Evolutionary conservation across 1,140 invertebrate species (phyloP).

Genomic region (Cotesia glomerata): DNA sequence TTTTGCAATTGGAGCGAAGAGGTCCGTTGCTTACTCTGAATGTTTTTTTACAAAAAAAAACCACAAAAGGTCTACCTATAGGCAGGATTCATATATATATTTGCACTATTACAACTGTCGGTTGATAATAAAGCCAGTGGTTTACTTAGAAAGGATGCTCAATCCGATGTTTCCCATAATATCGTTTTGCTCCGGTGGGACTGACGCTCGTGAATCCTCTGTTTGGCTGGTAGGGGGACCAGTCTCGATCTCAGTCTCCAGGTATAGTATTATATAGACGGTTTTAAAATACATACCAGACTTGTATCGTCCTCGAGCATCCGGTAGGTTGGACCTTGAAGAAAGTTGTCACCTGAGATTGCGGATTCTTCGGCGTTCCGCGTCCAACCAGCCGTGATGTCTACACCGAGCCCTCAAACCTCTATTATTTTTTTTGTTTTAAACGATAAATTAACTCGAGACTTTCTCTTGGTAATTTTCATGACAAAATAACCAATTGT

Average conservation of each 20-base stretch:
- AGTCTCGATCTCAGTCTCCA: not conserved
- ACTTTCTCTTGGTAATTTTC: not conserved
- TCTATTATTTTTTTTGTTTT: not conserved
- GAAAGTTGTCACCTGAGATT: conserved; percentile 31
- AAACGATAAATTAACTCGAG: not conserved
- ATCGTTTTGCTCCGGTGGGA: not conserved
- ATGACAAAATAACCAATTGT: too few species aligned
- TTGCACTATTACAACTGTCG: too few species aligned
- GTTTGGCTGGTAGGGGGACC: not conserved
- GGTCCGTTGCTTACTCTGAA: conserved; percentile 11
- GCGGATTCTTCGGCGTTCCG: conserved; percentile 19
- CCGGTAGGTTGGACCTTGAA: conserved; percentile 24
- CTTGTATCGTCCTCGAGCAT: conserved; percentile 8
- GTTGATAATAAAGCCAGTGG: not conserved
- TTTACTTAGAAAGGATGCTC: not conserved
- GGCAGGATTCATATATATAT: too few species aligned
- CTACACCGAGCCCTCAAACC: not conserved
- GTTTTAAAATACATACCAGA: not conserved
- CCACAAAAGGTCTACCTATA: not conserved
- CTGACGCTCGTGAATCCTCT: not conserved
- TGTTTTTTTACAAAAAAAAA: not conserved
- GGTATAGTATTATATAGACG: conserved; percentile 1
- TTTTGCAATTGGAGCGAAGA: conserved; percentile 28
- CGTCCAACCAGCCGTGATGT: conserved; percentile 14
- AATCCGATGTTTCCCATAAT: conserved; percentile 5